Evolutionary conservation across 2,113 vertebrate species (phyloP).

Genomic region (Motacilla alba): DNA sequence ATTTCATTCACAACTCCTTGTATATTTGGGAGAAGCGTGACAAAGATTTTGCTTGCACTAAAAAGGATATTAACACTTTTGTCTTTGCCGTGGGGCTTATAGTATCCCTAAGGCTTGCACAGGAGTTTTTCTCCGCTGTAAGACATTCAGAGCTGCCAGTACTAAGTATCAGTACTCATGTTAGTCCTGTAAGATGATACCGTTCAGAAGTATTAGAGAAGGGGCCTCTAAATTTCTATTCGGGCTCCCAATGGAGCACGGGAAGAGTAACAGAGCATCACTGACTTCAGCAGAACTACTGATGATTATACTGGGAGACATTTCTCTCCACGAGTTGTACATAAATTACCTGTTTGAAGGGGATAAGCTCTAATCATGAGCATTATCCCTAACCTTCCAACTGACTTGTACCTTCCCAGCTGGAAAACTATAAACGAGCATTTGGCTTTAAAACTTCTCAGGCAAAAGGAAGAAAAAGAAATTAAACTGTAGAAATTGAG

Average conservation of each 20-base stretch:
- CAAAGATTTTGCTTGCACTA: not conserved
- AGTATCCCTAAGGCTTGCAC: not conserved
- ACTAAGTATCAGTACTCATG: not conserved
- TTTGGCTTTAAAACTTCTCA: not conserved
- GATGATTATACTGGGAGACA: not conserved
- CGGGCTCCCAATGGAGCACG: not conserved
- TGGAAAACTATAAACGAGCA: not conserved
- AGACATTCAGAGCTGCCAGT: not conserved
- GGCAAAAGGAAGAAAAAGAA: not conserved
- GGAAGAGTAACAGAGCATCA: not conserved
- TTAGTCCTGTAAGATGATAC: not conserved
- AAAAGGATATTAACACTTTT: not conserved
- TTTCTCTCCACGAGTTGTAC: not conserved
- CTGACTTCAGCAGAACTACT: not conserved
- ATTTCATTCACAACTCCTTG: not conserved
- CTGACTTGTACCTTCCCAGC: not conserved
- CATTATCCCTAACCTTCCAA: not conserved
- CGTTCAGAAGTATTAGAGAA: not conserved
- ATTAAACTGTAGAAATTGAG: not conserved
- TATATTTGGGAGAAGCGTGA: not conserved
- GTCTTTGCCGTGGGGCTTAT: not conserved
- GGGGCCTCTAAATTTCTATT: not conserved
- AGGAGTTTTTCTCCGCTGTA: not conserved
- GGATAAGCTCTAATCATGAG: not conserved
- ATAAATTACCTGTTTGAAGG: not conserved